phyloP scores from a whole-genome alignment of 1,140 invertebrate species.

The Thereuonema tuberculata region DNA sequence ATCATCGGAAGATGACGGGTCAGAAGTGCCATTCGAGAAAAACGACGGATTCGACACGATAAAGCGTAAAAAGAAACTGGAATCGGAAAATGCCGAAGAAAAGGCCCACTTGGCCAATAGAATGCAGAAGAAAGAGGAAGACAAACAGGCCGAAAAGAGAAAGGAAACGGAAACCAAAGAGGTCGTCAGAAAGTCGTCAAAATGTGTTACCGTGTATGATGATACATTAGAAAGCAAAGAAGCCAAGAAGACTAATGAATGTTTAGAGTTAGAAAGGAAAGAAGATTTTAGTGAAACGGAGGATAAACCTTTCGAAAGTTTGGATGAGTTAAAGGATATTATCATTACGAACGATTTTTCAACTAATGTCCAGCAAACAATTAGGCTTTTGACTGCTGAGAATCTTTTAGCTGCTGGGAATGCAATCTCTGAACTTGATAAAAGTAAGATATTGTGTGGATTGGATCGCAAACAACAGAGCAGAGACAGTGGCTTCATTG shows the following conservation, averaged over 20 bases:
- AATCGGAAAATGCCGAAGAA: slow-evolving; percentile 6
- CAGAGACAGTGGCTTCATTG: slow-evolving; percentile 70
- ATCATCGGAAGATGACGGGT: background rate
- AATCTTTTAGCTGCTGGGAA: no score
- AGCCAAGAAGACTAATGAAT: background rate
- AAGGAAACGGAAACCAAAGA: background rate
- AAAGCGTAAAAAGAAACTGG: slow-evolving; percentile 60
- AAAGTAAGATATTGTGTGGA: background rate
- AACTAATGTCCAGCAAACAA: background rate
- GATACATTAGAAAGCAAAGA: background rate
- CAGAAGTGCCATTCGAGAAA: slow-evolving; percentile 39
- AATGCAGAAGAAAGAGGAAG: background rate
- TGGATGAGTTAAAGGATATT: background rate
- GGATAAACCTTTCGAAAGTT: background rate
- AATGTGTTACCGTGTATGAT: background rate
- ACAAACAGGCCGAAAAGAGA: background rate
- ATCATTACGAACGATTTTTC: background rate
- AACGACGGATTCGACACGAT: slow-evolving; percentile 62
- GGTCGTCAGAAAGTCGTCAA: background rate
- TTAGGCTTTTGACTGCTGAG: background rate
- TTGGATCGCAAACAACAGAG: slow-evolving; percentile 50
- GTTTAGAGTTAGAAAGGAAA: background rate
- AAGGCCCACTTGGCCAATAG: background rate
- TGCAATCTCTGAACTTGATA: background rate
- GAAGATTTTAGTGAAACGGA: background rate